These are phyloP conservation scores for Macrosoma leucophasiata DNA, from an alignment of 2,888 invertebrate species.

Conservation along the genomic window DNA sequence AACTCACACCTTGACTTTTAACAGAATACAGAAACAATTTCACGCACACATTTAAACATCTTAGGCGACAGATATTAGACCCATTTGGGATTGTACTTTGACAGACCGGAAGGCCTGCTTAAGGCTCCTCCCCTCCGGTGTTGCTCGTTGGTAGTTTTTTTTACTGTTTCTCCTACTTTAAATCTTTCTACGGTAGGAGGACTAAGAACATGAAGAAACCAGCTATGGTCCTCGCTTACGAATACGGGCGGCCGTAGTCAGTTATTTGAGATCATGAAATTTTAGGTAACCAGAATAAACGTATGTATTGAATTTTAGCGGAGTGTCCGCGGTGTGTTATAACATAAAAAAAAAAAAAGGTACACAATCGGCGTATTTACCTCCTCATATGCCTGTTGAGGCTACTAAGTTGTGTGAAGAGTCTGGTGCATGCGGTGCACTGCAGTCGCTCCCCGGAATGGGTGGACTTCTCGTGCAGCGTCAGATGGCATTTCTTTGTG, in stretches of 20 bases:
- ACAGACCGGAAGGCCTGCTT: no score
- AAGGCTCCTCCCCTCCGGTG: no score
- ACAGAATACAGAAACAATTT: no score
- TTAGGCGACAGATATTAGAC: no score
- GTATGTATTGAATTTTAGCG: no score
- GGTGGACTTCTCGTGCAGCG: constrained; percentile 61
- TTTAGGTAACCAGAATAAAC: neutral
- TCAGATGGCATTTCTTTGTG: constrained; percentile 65
- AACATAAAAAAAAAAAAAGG: no score
- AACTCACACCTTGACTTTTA: no score
- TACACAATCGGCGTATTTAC: constrained; percentile 28
- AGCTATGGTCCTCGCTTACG: no score
- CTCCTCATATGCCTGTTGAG: constrained; percentile 61
- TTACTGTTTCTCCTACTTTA: constrained; percentile 13
- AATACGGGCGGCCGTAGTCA: neutral
- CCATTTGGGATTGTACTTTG: no score
- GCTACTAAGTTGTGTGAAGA: constrained; percentile 69
- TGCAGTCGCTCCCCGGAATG: constrained; percentile 66
- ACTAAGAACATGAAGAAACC: no score
- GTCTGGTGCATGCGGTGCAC: constrained; percentile 64
- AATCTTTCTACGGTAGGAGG: neutral
- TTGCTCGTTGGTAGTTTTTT: constrained; percentile 10
- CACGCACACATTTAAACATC: no score
- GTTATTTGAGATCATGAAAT: neutral
- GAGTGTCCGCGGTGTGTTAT: no score